phyloP scores from a whole-genome alignment of 2,888 invertebrate species.

The Drosophila mayaguana region DNA sequence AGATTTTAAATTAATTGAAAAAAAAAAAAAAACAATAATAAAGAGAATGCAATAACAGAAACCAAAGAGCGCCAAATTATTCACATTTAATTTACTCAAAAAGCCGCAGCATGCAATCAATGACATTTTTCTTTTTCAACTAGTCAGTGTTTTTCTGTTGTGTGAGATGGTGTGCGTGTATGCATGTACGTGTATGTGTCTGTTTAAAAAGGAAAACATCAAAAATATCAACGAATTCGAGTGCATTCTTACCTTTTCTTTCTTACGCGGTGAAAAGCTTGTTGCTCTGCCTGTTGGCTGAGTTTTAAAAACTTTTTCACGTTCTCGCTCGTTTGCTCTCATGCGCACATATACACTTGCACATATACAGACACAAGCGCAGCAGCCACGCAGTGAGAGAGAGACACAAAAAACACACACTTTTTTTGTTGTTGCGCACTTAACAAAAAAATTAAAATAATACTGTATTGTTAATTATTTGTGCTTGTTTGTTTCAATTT shows the following conservation, averaged over 20 bases:
- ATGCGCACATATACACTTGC: constrained; percentile 7
- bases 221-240: constrained; percentile 30
- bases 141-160: constrained; percentile 7
- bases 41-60: constrained; percentile 49
- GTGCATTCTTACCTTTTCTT: constrained; percentile 68
- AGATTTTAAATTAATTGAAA: not conserved
- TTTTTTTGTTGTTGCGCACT: constrained; percentile 24
- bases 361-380: constrained; percentile 19
- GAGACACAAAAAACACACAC: constrained; percentile 10
- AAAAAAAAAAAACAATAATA: constrained; percentile 51
- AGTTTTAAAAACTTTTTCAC: constrained; percentile 27
- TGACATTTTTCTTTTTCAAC: constrained; percentile 6
- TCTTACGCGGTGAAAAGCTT: constrained; percentile 21
- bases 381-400: constrained; percentile 51
- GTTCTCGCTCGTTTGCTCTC: constrained; percentile 23
- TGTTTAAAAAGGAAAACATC: constrained; percentile 27
- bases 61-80: constrained; percentile 53
- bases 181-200: not conserved
- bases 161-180: constrained; percentile 14
- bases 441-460: constrained; percentile 16
- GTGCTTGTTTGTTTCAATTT: not conserved
- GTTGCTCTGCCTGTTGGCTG: constrained; percentile 20
- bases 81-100: not conserved
- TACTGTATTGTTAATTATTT: constrained; percentile 15
- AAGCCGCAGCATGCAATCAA: constrained; percentile 21